Evolutionary conservation across 2,888 invertebrate species (phyloP), one percentile per base, ranked within the genome.

Genomic region (Drosophila paramelanica): DNA sequence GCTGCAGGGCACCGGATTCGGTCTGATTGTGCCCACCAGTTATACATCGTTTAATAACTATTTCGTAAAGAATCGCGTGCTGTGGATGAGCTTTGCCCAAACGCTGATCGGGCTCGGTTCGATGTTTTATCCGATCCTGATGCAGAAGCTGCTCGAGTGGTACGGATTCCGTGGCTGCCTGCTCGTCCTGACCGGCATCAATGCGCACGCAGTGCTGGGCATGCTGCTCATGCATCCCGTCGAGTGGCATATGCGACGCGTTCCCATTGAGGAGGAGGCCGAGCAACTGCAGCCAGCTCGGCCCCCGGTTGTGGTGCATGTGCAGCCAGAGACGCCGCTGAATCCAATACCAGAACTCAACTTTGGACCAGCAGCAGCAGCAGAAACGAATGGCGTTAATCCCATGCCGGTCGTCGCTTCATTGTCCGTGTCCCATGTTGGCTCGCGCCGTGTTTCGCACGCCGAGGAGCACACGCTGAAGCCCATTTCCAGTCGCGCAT

Each of bases 31-130:
- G 68, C 96, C 96, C 39, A 94, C 96, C 3, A 94, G 95, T 47
- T 95, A 95, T 76, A 95, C 96, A 1, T 95, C 95, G 6, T 95
- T 96, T 81, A 96, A 96, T 81, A 94, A 94, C 70, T 96, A 96
- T 83, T 96, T 96, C 82, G 94, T 95, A 0, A 94, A 94, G 81
- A 95, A 94, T 83, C 93, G 96, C 6, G 95, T 95, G 0, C 93
- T 95, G 56, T 95, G 96, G 93, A 96, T 96, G 95, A 95, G 95
- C 61, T 93, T 95, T 11, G 94, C 95, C n/a, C 96, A 96, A 90
- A 94, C 95, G 0, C 91, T 95, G 73, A 95, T 96, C 79, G 95
- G 95, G 8, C 89, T 95, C 43, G 95, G 95, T 0, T 94, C 94
- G 7, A 96, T 96, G 84, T 93, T 94, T 0, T 95, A 95, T 88